Percentiles rank a stretch among this genome's conserved stretches.
phyloP scores from a whole-genome alignment of 2,113 vertebrate species.

The Polyodon spathula region DNA sequence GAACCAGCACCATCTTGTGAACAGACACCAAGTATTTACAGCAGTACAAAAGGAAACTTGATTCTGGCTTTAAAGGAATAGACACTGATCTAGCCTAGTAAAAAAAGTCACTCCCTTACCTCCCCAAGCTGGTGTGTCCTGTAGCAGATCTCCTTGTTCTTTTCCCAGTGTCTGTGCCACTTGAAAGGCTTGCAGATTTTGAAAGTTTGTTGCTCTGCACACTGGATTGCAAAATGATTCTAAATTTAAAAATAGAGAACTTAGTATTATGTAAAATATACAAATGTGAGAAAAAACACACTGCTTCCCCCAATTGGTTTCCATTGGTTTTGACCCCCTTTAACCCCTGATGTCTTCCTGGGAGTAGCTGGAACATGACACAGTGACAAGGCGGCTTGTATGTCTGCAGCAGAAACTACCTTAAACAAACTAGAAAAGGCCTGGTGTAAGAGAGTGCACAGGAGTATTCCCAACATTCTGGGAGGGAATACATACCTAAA shows the following conservation, averaged over 20 bases:
- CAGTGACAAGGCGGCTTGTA: too few relatives aligned
- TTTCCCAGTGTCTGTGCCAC: constrained; percentile 71
- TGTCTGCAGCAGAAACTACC: too few relatives aligned
- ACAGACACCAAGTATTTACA: too few relatives aligned
- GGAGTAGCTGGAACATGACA: too few relatives aligned
- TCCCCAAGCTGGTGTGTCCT: constrained; percentile 36
- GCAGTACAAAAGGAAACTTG: too few relatives aligned
- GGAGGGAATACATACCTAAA: constrained; percentile 28
- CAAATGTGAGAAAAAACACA: too few relatives aligned
- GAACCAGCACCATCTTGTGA: too few relatives aligned
- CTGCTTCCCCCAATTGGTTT: too few relatives aligned
- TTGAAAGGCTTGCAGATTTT: constrained; percentile 64
- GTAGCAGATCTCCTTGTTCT: constrained; percentile 67
- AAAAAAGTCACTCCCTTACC: constrained; percentile 33
- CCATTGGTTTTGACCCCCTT: too few relatives aligned
- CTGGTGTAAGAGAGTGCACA: neutral
- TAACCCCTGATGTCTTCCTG: too few relatives aligned
- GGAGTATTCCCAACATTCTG: neutral
- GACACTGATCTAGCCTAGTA: neutral
- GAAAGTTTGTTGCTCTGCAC: constrained; percentile 71
- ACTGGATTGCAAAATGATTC: constrained; percentile 77
- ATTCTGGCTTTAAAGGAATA: too few relatives aligned
- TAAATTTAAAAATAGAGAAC: constrained; percentile 58
- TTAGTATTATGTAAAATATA: constrained; percentile 17
- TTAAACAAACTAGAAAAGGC: constrained; percentile 5